Conservation (phyloP, 2,797 vertebrate genomes). For the Phalanger gymnotis region DNA sequence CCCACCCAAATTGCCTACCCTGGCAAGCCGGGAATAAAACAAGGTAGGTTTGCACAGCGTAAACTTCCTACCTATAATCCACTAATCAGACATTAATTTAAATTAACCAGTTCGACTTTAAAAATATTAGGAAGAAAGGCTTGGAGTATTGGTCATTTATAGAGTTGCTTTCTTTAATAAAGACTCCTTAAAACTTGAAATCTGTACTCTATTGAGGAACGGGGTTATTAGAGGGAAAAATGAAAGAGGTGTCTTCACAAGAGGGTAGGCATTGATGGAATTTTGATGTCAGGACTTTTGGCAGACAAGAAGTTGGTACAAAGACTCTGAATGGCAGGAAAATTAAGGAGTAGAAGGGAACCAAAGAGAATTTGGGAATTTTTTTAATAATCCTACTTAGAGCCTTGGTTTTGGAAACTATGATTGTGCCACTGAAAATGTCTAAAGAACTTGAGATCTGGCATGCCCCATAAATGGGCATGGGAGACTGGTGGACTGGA, state of each 20-base stretch:
- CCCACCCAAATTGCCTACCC: not conserved
- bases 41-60: not conserved
- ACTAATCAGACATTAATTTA: not conserved
- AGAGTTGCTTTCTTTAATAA: too few species aligned
- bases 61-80: rapidly evolving
- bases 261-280: not conserved
- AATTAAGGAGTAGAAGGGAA: not conserved
- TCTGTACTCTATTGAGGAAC: too few species aligned
- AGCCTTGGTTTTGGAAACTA: not conserved
- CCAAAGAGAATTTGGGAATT: not conserved
- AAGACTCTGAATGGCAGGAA: not conserved
- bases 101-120: not conserved
- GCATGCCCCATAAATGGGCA: not conserved
- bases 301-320: not conserved
- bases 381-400: not conserved
- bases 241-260: too few species aligned
- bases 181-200: too few species aligned
- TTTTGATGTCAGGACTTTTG: not conserved
- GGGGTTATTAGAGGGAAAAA: too few species aligned
- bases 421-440: not conserved
- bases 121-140: not conserved
- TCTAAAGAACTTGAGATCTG: not conserved
- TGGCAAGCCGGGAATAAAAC: not conserved
- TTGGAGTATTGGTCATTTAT: too few species aligned
- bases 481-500: not conserved